Percentiles rank a stretch among this genome's conserved stretches.
These are phyloP conservation scores for Pachymerium ferrugineum DNA, from an alignment of 2,888 invertebrate genomes.

Conservation along the genomic window DNA sequence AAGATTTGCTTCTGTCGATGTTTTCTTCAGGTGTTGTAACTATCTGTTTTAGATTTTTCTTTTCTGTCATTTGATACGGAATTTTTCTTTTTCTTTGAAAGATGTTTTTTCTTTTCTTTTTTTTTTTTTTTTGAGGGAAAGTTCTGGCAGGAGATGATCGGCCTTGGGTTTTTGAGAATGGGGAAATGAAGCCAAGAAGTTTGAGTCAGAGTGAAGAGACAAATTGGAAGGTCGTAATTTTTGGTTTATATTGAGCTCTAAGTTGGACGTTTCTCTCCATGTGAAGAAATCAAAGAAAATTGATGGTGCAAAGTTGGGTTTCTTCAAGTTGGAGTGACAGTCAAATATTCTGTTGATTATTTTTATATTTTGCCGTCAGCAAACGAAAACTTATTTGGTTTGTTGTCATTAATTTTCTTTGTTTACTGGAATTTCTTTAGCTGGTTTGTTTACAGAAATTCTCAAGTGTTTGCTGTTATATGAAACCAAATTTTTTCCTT, in stretches of 20 bases:
- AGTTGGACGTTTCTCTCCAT: neutral
- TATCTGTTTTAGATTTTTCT: neutral
- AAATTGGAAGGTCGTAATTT: neutral
- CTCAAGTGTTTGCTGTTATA: too few species aligned
- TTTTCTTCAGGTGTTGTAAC: neutral
- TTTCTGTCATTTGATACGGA: neutral
- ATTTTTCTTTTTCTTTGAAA: neutral
- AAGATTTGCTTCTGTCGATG: neutral
- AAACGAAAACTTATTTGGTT: too few species aligned
- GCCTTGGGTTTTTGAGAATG: neutral
- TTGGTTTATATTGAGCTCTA: neutral
- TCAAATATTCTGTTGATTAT: too few species aligned
- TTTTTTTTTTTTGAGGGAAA: neutral
- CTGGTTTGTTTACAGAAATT: too few species aligned
- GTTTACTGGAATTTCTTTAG: too few species aligned
- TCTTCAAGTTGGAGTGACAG: too few species aligned
- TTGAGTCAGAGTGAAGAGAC: neutral
- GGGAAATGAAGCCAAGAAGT: neutral
- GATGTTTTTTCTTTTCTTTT: neutral
- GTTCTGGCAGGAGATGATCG: neutral
- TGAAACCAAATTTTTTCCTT: too few species aligned
- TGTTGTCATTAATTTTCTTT: too few species aligned
- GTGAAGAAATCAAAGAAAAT: too few species aligned
- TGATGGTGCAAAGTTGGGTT: too few species aligned
- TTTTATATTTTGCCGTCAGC: too few species aligned